Evolutionary conservation across 2,888 invertebrate genomes (phyloP).

Genomic region (Acrocera orbiculus): DNA sequence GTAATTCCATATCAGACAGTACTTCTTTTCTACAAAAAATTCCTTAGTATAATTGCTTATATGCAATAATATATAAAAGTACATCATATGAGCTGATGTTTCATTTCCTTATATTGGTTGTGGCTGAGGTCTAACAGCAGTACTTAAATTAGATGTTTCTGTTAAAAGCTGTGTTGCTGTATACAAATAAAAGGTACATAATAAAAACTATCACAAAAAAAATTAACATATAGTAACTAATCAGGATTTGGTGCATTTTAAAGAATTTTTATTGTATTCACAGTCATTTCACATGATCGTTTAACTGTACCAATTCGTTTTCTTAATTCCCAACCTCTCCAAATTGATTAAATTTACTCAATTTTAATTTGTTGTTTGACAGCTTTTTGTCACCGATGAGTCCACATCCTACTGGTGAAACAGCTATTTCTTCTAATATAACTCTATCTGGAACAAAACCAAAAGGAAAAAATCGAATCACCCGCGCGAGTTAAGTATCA

Average conservation of each 20-base stretch:
- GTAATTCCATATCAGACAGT: slow-evolving; percentile 18
- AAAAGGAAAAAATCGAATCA: too few relatives aligned
- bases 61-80: too few relatives aligned
- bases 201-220: neutral
- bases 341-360: too few relatives aligned
- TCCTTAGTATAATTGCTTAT: slow-evolving; percentile 8
- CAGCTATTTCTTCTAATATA: too few relatives aligned
- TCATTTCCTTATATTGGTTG: slow-evolving; percentile 83
- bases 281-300: slow-evolving; percentile 16
- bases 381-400: too few relatives aligned
- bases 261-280: slow-evolving; percentile 16
- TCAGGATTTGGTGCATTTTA: slow-evolving; percentile 21
- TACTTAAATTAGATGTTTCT: slow-evolving; percentile 19
- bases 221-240: slow-evolving; percentile 12
- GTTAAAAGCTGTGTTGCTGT: slow-evolving; percentile 26
- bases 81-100: slow-evolving; percentile 64
- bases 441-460: too few relatives aligned
- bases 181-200: slow-evolving; percentile 6
- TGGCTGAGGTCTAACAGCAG: slow-evolving; percentile 53
- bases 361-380: too few relatives aligned
- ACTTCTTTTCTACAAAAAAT: slow-evolving; percentile 20
- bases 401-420: too few relatives aligned
- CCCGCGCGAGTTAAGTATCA: too few relatives aligned
- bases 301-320: slow-evolving; percentile 43
- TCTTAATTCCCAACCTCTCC: slow-evolving; percentile 63